Evolutionary conservation across 2,888 invertebrate species (phyloP).

Genomic region (Coelogynopora nodosa): DNA sequence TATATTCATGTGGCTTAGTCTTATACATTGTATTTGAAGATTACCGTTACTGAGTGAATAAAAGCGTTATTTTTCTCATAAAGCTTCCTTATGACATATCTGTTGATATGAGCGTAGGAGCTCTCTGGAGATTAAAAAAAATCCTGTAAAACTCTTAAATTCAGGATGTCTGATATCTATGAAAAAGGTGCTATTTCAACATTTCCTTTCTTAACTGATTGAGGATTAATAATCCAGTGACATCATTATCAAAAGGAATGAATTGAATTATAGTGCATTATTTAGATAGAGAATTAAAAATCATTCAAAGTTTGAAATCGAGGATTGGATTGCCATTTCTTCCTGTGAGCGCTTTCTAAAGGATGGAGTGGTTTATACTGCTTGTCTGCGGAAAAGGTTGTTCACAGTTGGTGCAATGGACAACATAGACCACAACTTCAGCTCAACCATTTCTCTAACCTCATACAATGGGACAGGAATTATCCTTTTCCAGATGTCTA

Average conservation of each 20-base stretch:
- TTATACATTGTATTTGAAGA: too few relatives aligned
- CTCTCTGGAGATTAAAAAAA: neutral
- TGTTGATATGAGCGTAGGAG: neutral
- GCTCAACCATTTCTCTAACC: neutral
- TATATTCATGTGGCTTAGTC: too few relatives aligned
- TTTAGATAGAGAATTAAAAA: neutral
- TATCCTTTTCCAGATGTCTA: neutral
- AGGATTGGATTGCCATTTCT: too few relatives aligned
- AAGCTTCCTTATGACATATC: neutral
- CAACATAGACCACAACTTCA: neutral
- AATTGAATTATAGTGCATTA: neutral
- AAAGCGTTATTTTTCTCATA: neutral
- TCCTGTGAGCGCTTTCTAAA: too few relatives aligned
- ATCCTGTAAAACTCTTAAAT: neutral
- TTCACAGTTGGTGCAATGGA: neutral
- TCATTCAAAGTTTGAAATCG: neutral
- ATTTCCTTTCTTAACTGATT: neutral
- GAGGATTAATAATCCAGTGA: neutral
- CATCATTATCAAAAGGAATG: neutral
- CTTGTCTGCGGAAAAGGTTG: neutral
- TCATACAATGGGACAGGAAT: neutral
- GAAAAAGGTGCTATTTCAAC: neutral
- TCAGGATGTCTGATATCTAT: neutral
- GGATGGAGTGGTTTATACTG: neutral
- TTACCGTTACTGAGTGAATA: too few relatives aligned